Evolutionary conservation across 2,113 vertebrate genomes (phyloP), one percentile per base, ranked within the genome.

Genomic region (Motacilla alba): DNA sequence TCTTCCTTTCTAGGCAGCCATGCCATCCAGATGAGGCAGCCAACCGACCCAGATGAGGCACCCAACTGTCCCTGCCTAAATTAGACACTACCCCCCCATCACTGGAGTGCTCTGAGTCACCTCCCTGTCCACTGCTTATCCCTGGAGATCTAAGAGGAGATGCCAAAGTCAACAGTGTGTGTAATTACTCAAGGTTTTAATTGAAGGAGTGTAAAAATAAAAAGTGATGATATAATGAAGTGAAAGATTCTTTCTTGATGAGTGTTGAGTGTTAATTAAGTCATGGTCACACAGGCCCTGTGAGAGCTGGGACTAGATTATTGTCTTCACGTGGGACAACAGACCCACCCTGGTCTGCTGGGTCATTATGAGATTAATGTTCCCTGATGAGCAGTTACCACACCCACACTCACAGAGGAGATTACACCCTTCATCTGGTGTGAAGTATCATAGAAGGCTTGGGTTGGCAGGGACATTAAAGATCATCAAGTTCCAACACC

Each of bases 161-260:
- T 89, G 90, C 89, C 96, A 80, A 92, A 92, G 79, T 86, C 94
- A 96, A 95, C 87, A 81, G 53, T 31, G 60, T 2, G 0, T 87
- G 85, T 91, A 93, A 90, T 89, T 93, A 89, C 85, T 95, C 88
- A 84, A 3, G 4, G 44, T 80, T 89, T 92, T 87, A 91, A 93
- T 95, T 39, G 1, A 87, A 90, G 87, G 74, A 94, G 70, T 73
- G 77, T 94, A 85, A 95, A 91, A 91, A 96, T 93, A 94, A 96
- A 39, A 91, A 77, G 58, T 62, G 90, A 92, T 93, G 87, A 95
- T 74, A 91, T 49, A 60, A 94, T 64, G 28, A 90, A 95, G 63
- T 44, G 66, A 89, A 94, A 88, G 91, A 90, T 93, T 90, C 58
- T 87, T 95, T 93, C 93, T 75, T 87, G 66, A 88, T 87, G 80